Conservation (phyloP, 2,888 invertebrate species). For the Schizaphis graminum region DNA sequence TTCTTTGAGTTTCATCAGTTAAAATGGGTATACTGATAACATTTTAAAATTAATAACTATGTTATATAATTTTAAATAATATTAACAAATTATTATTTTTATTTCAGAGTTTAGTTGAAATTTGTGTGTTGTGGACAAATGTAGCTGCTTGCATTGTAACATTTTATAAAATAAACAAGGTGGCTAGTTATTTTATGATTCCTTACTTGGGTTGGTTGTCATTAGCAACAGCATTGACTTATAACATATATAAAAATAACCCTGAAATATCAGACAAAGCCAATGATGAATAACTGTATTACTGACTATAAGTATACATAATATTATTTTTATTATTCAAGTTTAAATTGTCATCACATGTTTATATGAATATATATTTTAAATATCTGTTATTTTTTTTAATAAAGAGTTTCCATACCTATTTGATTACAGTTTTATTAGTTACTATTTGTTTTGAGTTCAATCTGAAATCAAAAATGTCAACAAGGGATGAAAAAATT, state of each 20-base stretch:
- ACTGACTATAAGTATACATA: not conserved
- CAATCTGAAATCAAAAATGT: not conserved
- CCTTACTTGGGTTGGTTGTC: slow-evolving; percentile 84
- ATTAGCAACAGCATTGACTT: slow-evolving; percentile 80
- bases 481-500: not conserved
- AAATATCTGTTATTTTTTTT: too few relatives aligned
- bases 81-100: slow-evolving; percentile 5
- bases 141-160: slow-evolving; percentile 75
- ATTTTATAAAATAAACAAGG: slow-evolving; percentile 77
- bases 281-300: slow-evolving; percentile 61
- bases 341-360: not conserved
- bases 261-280: slow-evolving; percentile 68
- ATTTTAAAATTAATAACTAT: slow-evolving; percentile 15
- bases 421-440: too few relatives aligned
- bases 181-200: slow-evolving; percentile 78
- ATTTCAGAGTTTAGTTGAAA: slow-evolving; percentile 77
- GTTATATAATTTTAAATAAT: not conserved
- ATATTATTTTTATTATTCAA: not conserved
- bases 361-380: not conserved
- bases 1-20: slow-evolving; percentile 82
- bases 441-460: not conserved
- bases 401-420: too few relatives aligned
- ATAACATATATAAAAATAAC: slow-evolving; percentile 78
- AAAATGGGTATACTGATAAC: slow-evolving; percentile 76
- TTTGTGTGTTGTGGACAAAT: slow-evolving; percentile 75